Conservation (phyloP, 92 coral and sea anemone genomes). For the Umimayanthus chanpuru region DNA sequence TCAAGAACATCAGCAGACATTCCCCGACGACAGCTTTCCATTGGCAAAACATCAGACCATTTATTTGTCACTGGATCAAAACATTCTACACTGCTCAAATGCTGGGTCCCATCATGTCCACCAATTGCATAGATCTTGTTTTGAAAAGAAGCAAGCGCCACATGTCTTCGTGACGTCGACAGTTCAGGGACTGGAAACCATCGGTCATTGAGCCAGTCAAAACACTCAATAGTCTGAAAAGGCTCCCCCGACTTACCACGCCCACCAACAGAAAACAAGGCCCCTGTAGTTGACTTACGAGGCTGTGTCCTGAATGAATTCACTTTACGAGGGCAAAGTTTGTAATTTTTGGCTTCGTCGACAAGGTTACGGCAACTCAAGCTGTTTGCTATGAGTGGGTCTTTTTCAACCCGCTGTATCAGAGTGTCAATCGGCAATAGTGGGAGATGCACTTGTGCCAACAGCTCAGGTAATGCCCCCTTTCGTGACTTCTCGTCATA, state of each 20-base stretch:
- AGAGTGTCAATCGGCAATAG: constrained; percentile 72
- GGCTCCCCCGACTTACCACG: constrained; percentile 99
- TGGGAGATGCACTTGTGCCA: constrained; percentile 82
- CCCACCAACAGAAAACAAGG: constrained; percentile 94
- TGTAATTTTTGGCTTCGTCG: constrained; percentile 96
- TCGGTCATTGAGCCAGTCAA: constrained; percentile 87
- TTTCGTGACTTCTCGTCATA: constrained; percentile 66
- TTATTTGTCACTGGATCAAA: constrained; percentile 81
- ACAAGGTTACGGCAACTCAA: constrained; percentile 81
- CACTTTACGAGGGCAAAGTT: constrained; percentile 72
- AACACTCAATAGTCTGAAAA: constrained; percentile 88
- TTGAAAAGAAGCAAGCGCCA: constrained; percentile 83
- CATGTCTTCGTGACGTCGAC: constrained; percentile 91
- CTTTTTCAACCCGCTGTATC: constrained; percentile 73
- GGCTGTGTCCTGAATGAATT: constrained; percentile 85
- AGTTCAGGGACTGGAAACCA: constrained; percentile 89
- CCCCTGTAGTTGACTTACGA: constrained; percentile 82
- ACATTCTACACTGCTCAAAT: constrained; percentile 91
- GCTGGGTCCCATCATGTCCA: constrained; percentile 95
- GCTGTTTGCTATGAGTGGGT: constrained; percentile 61
- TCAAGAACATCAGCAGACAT: constrained; percentile 95
- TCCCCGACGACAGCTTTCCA: constrained; percentile 91
- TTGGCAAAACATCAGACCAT: constrained; percentile 81
- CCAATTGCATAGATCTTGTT: constrained; percentile 96
- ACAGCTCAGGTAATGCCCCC: constrained; percentile 66